Percentiles rank a stretch among this genome's conserved stretches.
These are phyloP conservation scores for Cisticola juncidis DNA, from an alignment of 2,113 vertebrate genomes.

Conservation along the genomic window DNA sequence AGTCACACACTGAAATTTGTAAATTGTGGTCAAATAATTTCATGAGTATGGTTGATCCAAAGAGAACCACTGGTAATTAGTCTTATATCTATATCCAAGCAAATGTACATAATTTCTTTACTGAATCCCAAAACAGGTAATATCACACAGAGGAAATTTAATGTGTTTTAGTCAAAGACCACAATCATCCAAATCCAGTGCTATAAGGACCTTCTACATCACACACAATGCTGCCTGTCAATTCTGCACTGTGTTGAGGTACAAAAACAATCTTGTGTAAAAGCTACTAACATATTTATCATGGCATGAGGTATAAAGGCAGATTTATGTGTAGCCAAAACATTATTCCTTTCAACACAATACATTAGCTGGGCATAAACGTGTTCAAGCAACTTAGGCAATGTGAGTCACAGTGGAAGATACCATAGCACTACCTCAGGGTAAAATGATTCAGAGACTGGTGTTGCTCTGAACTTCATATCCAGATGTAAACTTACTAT, in stretches of 20 bases:
- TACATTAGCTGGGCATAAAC: constrained; percentile 68
- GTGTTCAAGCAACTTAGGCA: constrained; percentile 64
- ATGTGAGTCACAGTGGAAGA: constrained; percentile 15
- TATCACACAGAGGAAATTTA: not conserved
- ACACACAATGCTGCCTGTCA: not conserved
- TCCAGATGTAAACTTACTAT: constrained; percentile 52
- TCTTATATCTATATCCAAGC: not conserved
- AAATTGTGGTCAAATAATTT: not conserved
- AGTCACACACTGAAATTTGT: not conserved
- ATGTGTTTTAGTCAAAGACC: not conserved
- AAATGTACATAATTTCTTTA: not conserved
- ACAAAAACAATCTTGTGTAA: constrained; percentile 39
- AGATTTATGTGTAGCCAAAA: constrained; percentile 55
- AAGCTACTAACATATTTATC: constrained; percentile 47
- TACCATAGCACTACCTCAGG: not conserved
- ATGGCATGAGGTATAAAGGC: not conserved
- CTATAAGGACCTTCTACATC: not conserved
- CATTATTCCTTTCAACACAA: constrained; percentile 49
- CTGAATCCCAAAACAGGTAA: not conserved
- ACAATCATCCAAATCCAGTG: not conserved
- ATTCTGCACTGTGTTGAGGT: not conserved
- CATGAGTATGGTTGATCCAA: not conserved
- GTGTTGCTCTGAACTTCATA: constrained; percentile 31
- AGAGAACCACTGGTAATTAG: not conserved
- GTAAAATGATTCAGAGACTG: constrained; percentile 56